phyloP scores from a whole-genome alignment of 2,113 vertebrate genomes.

The Nothoprocta perdicaria region DNA sequence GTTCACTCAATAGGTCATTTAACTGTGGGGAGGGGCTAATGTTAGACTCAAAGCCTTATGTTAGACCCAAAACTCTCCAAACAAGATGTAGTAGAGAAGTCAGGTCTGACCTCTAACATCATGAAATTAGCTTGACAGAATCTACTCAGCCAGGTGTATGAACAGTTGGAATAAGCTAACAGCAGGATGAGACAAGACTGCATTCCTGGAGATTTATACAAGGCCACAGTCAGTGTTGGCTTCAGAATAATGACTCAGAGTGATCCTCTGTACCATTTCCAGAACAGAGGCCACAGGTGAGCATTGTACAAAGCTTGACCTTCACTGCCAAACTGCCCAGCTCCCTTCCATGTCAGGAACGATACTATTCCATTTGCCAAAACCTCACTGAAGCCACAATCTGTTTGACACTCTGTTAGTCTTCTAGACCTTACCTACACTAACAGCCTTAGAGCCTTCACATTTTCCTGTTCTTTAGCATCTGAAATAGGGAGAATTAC shows the following conservation, averaged over 20 bases:
- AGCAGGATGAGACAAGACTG: background rate
- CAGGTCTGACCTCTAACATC: background rate
- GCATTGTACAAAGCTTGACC: background rate
- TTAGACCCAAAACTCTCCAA: background rate
- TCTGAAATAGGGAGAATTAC: background rate
- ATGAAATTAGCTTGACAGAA: background rate
- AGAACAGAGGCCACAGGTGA: conserved; percentile 16
- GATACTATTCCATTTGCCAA: conserved; percentile 3
- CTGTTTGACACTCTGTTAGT: conserved; percentile 17
- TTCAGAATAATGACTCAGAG: background rate
- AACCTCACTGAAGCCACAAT: background rate
- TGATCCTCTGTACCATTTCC: background rate
- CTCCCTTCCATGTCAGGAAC: background rate
- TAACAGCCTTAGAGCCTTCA: background rate
- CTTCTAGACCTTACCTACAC: background rate
- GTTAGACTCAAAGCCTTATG: background rate
- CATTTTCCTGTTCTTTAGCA: background rate
- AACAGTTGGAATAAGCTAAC: background rate
- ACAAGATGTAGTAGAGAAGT: background rate
- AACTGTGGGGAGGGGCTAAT: background rate
- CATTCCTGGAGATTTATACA: background rate
- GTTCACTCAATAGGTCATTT: background rate
- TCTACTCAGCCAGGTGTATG: background rate
- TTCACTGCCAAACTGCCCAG: background rate
- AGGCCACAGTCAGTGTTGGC: background rate